Evolutionary conservation across 2,888 invertebrate genomes (phyloP).

Genomic region (Netelia fuscicornis): DNA sequence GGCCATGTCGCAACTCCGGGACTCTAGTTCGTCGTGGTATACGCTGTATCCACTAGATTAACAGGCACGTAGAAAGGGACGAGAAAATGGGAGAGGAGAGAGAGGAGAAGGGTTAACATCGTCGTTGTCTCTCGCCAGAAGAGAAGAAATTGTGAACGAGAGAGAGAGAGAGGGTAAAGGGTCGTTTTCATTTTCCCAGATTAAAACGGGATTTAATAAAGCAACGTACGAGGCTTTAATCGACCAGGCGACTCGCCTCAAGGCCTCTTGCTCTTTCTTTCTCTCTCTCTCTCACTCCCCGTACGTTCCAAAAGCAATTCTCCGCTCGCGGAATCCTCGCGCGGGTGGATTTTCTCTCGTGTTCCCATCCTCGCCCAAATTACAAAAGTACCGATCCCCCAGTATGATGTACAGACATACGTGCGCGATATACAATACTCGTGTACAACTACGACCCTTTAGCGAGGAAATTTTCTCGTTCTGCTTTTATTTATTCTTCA

Average conservation of each 20-base stretch:
- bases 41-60: constrained; percentile 58
- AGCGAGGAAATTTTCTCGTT: constrained; percentile 47
- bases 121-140: constrained; percentile 54
- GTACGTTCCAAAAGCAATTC: constrained; percentile 69
- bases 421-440: neutral
- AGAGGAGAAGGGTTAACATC: constrained; percentile 56
- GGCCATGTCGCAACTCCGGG: constrained; percentile 53
- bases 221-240: constrained; percentile 82
- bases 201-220: constrained; percentile 83
- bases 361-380: constrained; percentile 51
- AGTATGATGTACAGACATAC: neutral
- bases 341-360: constrained; percentile 45
- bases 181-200: constrained; percentile 81
- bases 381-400: constrained; percentile 62
- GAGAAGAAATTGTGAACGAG: constrained; percentile 52
- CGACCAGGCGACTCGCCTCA: constrained; percentile 76
- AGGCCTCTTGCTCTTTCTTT: constrained; percentile 26
- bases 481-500: constrained; percentile 47
- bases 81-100: constrained; percentile 38
- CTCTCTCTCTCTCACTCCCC: constrained; percentile 28
- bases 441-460: constrained; percentile 35
- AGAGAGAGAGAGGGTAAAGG: constrained; percentile 39
- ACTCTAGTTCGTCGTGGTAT: constrained; percentile 3
- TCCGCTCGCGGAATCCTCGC: constrained; percentile 46
- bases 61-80: constrained; percentile 30